Evolutionary conservation across 1,140 invertebrate species (phyloP).

Genomic region (Achatina immaculata): DNA sequence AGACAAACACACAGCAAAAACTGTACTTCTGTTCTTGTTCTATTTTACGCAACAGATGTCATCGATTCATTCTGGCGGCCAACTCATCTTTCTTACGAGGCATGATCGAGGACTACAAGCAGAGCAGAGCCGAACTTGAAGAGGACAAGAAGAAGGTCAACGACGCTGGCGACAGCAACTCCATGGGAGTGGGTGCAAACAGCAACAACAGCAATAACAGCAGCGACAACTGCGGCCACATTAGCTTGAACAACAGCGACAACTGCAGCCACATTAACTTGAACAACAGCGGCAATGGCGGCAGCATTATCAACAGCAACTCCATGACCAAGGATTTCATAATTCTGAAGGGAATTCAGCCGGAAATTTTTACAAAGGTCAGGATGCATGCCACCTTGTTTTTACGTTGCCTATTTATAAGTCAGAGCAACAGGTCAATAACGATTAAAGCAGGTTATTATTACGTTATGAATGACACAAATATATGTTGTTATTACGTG

Average conservation of each 20-base stretch:
- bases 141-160: background rate
- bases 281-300: background rate
- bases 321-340: background rate
- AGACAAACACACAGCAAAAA: too few relatives aligned
- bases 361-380: constrained; percentile 20
- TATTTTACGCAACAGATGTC: too few relatives aligned
- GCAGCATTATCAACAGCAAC: background rate
- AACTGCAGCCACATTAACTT: background rate
- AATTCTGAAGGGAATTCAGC: constrained; percentile 17
- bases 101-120: constrained; percentile 25
- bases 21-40: too few relatives aligned
- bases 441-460: too few relatives aligned
- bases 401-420: too few relatives aligned
- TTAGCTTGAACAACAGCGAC: background rate
- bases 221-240: too few relatives aligned
- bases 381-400: too few relatives aligned
- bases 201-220: constrained; percentile 1
- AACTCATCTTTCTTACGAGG: constrained; percentile 19
- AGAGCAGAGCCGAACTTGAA: background rate
- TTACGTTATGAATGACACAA: too few relatives aligned
- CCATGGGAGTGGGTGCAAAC: background rate
- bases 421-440: too few relatives aligned
- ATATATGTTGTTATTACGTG: too few relatives aligned
- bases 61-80: constrained; percentile 25
- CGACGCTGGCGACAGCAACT: constrained; percentile 5